Evolutionary conservation across 2,113 vertebrate species (phyloP).

Genomic region (Lycaon pictus): DNA sequence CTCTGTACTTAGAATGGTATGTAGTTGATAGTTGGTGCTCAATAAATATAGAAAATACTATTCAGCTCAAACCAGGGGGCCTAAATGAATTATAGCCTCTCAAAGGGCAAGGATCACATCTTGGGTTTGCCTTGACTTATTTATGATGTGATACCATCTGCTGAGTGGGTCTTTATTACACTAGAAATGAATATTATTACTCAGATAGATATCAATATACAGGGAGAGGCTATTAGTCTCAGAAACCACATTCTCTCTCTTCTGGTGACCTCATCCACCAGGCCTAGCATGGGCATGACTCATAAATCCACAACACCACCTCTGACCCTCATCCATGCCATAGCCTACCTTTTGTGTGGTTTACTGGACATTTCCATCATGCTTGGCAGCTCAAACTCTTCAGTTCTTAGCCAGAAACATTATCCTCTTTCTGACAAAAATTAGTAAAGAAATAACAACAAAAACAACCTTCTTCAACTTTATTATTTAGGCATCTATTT

Average conservation of each 20-base stretch:
- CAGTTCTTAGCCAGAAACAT: not conserved
- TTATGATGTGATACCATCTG: constrained; percentile 81
- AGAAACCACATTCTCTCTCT: constrained; percentile 67
- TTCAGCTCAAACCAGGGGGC: not conserved
- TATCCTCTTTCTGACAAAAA: not conserved
- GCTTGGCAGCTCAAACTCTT: not conserved
- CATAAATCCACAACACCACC: constrained; percentile 67
- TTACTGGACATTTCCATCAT: not conserved
- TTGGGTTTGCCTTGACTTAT: constrained; percentile 77
- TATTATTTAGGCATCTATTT: not conserved
- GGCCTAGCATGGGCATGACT: constrained; percentile 61
- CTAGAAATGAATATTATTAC: constrained; percentile 77
- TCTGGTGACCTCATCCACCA: constrained; percentile 78
- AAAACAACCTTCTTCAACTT: not conserved
- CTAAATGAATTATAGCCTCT: constrained; percentile 67
- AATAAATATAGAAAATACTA: constrained; percentile 39
- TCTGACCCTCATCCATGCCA: not conserved
- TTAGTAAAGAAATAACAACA: not conserved
- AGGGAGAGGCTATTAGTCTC: constrained; percentile 74
- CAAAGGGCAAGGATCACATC: constrained; percentile 58
- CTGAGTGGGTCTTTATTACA: constrained; percentile 81
- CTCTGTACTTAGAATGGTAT: not conserved
- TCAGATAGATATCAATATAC: constrained; percentile 78
- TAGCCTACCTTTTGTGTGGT: not conserved
- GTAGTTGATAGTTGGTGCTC: not conserved